Evolutionary conservation across 2,888 invertebrate genomes (phyloP), one percentile per base, ranked within the genome.

Genomic region (Junonia oenone): DNA sequence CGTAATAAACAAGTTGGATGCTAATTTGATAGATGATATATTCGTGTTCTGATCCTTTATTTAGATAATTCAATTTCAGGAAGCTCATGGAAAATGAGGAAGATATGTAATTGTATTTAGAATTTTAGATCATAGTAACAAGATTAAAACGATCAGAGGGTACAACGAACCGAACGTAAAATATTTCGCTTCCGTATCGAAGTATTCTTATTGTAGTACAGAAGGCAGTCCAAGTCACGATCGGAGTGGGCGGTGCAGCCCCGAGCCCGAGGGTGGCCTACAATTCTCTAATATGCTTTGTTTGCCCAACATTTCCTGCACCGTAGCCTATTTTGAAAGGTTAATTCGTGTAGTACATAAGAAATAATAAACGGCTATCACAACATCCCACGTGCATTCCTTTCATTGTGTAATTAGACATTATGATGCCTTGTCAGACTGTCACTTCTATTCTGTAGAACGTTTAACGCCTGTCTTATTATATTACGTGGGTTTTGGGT

Each of bases 281-380:
- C 79, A 76, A 80, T 83, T 78, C 75, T 74, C 71, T 68, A 70
- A 80, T 78, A 76, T 72, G 74, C 73, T 79, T 83, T 86, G 85
- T 87, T 86, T 83, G 77, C 69, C 69, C 66, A 78, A 67, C 73
- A 68, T 80, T 87, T 84, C 81, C 83, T 80, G 78, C 68, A 73
- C 68, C 63, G 63, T 66, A 63, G 69, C 73, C 61, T 73, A 72
- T 50, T 63, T 66, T 55, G 63, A 65, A 65, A 64, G 54, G 61
- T 64, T 50, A 43, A 45, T 51, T 47, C 55, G 31, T 57, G 50
- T 57, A 48, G 22, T 50, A 55, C 19, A 45, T 56, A 56, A 57
- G 52, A 46, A 31, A 31, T 31, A 46, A 31, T 46, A 46, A 46
- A 17, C 31, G 5, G 17, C 46, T 11, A 31, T 46, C 31, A 46